Evolutionary conservation across 2,888 invertebrate genomes (phyloP).

Genomic region (Apodemia duryi): DNA sequence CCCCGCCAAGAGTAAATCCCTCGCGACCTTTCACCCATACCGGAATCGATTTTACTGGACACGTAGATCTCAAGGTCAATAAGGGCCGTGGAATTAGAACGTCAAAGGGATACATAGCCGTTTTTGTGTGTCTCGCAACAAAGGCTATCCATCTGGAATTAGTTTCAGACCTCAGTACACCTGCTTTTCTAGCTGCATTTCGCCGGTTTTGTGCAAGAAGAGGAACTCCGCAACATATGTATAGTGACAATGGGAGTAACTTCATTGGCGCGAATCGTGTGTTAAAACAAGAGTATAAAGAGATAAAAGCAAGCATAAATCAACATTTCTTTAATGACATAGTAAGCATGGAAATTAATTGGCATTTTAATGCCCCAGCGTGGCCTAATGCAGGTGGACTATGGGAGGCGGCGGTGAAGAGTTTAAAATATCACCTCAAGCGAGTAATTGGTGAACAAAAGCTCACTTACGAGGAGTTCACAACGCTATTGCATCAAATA

Average conservation of each 20-base stretch:
- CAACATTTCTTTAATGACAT: conserved; percentile 16
- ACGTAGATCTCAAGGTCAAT: neutral
- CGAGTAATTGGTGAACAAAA: neutral
- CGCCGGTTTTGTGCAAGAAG: conserved; percentile 16
- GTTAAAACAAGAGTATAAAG: conserved; percentile 15
- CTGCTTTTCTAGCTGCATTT: conserved; percentile 17
- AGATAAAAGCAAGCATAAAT: conserved; percentile 14
- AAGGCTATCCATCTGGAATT: conserved; percentile 15
- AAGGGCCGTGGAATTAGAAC: too few relatives aligned
- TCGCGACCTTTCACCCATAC: conserved; percentile 6
- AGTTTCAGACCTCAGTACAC: conserved; percentile 16
- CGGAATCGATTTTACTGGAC: conserved; percentile 5
- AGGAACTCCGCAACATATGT: conserved; percentile 12
- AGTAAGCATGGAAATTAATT: neutral
- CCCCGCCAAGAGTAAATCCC: conserved; percentile 4
- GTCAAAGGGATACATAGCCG: conserved; percentile 18
- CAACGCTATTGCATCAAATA: conserved; percentile 7
- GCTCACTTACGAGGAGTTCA: too few relatives aligned
- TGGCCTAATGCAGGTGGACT: too few relatives aligned
- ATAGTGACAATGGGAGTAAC: conserved; percentile 14
- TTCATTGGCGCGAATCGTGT: conserved; percentile 12
- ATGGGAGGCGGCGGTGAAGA: neutral
- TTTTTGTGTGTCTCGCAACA: conserved; percentile 10
- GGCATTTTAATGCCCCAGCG: conserved; percentile 1
- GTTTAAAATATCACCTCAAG: neutral